Evolutionary conservation across 2,888 invertebrate genomes (phyloP).

Genomic region (Venusia cambrica): DNA sequence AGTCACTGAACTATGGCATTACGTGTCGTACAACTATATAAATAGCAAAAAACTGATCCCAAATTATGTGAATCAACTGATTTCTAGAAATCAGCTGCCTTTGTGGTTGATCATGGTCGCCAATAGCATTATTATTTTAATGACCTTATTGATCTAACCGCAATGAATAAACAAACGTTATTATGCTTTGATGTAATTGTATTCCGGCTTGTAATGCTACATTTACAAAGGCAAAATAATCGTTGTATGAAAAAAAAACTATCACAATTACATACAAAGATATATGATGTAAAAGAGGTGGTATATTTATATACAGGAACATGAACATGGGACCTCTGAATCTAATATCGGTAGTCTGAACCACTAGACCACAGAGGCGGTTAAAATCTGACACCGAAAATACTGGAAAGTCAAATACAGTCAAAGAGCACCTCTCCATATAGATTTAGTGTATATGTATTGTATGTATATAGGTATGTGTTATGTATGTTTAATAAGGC

Average conservation of each 20-base stretch:
- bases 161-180: slow-evolving; percentile 23
- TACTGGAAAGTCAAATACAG: too few relatives aligned
- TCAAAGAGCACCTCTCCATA: too few relatives aligned
- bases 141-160: slow-evolving; percentile 22
- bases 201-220: slow-evolving; percentile 25
- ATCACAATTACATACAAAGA: not conserved
- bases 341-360: too few relatives aligned
- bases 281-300: too few relatives aligned
- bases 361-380: too few relatives aligned
- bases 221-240: too few relatives aligned
- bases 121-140: slow-evolving; percentile 17
- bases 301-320: too few relatives aligned
- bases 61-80: slow-evolving; percentile 38
- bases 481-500: too few relatives aligned
- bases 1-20: slow-evolving; percentile 29
- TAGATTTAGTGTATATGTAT: too few relatives aligned
- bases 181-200: slow-evolving; percentile 16
- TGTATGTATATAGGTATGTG: too few relatives aligned
- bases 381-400: too few relatives aligned
- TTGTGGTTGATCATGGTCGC: slow-evolving; percentile 52
- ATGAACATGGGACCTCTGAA: too few relatives aligned
- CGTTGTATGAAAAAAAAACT: slow-evolving; percentile 6
- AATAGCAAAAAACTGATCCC: slow-evolving; percentile 53
- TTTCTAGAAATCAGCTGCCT: slow-evolving; percentile 50
- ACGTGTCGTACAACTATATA: slow-evolving; percentile 36